A percentile compares a stretch with the other conserved stretches of the same genome.
phyloP scores from a whole-genome alignment of 2,888 invertebrate species.

The Diarsia rubi region DNA sequence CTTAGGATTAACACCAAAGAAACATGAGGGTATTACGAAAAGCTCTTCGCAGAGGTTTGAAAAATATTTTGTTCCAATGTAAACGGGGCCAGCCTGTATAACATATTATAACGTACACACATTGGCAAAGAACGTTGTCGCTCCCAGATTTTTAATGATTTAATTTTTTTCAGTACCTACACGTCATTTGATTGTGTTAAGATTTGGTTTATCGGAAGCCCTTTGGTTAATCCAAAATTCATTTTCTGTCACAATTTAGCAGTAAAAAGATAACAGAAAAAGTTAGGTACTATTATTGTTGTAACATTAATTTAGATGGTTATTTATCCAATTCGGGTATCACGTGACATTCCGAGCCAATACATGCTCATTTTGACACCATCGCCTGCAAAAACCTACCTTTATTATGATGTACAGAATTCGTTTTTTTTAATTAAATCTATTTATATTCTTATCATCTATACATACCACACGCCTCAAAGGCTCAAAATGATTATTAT shows the following conservation, averaged over 20 bases:
- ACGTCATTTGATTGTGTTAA: not conserved
- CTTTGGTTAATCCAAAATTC: not conserved
- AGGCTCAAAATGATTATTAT: slow-evolving; percentile 82
- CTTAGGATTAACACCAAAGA: not conserved
- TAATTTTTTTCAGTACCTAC: not conserved
- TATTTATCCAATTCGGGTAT: not conserved
- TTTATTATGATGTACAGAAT: slow-evolving; percentile 51
- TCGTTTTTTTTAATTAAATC: slow-evolving; percentile 54
- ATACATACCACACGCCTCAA: slow-evolving; percentile 84
- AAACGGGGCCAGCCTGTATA: not conserved
- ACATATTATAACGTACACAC: not conserved
- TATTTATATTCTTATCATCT: slow-evolving; percentile 60
- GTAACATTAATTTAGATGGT: not conserved
- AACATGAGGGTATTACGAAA: not conserved
- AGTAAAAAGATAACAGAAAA: not conserved
- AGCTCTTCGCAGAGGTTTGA: not conserved
- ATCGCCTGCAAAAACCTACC: slow-evolving; percentile 28
- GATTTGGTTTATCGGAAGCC: not conserved
- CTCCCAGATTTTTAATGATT: not conserved
- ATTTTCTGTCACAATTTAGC: not conserved
- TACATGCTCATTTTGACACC: slow-evolving; percentile 17
- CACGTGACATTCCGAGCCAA: slow-evolving; percentile 8
- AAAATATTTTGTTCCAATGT: not conserved
- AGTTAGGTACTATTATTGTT: not conserved
- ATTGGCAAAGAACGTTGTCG: slow-evolving; percentile 15